phyloP scores from a whole-genome alignment of 2,113 vertebrate genomes.

The Desmodus rotundus region DNA sequence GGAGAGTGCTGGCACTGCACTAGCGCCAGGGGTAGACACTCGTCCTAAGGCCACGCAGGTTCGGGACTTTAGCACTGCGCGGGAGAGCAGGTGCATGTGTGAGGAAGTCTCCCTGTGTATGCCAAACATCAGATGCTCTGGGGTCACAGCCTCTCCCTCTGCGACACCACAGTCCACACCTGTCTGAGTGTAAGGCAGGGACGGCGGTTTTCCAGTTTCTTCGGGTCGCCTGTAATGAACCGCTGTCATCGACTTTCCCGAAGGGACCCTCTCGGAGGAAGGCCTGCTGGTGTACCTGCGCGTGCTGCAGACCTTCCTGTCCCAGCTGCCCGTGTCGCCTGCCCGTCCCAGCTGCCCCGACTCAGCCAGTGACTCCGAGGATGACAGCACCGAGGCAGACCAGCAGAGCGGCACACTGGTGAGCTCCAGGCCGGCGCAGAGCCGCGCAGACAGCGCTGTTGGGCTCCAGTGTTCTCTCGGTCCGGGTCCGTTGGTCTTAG shows the following conservation, averaged over 20 bases:
- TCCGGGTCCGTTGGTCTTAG: accelerated
- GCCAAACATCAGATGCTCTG: accelerated
- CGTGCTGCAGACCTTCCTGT: slow-evolving; percentile 90
- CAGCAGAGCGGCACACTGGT: slow-evolving; percentile 83
- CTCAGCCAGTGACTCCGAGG: slow-evolving; percentile 93
- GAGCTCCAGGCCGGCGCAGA: slow-evolving; percentile 11
- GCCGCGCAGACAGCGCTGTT: accelerated
- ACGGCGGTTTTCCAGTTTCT: background rate
- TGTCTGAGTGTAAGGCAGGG: background rate
- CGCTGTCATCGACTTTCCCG: background rate
- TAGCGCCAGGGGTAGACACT: background rate
- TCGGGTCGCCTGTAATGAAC: too few species aligned
- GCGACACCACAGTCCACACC: background rate
- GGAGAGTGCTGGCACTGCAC: background rate
- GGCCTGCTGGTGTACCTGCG: slow-evolving; percentile 92
- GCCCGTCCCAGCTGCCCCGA: slow-evolving; percentile 82
- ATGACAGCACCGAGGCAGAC: slow-evolving; percentile 87
- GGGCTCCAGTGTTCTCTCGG: accelerated
- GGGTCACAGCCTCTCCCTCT: accelerated
- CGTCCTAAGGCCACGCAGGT: background rate
- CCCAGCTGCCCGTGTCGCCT: slow-evolving; percentile 89
- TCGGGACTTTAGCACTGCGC: accelerated
- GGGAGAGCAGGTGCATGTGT: accelerated
- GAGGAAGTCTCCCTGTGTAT: accelerated
- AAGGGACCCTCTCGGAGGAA: slow-evolving; percentile 92